Base-by-base conservation (phyloP, 1,140 invertebrate genomes). In the Drosophila pallidifrons region DNA sequence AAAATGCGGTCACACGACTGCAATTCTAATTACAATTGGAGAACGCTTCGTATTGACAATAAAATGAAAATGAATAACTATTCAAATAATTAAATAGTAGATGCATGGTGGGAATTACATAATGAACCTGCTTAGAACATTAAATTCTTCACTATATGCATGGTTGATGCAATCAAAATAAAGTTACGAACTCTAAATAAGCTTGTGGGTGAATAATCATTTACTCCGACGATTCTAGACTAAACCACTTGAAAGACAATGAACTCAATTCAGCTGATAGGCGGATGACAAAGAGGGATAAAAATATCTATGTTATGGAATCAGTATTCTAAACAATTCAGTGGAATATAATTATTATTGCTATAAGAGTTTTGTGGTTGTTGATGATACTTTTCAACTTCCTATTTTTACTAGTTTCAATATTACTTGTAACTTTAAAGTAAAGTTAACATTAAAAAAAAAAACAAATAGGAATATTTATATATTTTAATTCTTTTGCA, bases 21-120 rank as follows among this genome's bases (percentile, higher is more conserved):
- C 72, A 38, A 58, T 70, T 75, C 66, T 70, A 75, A 75, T 75
- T 75, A 75, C 70, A 75, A 70, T 70, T 75, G 51, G 63, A 51
- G 28, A 63, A 63, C 72, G 46, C 45, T 49, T 35, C 61, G 52
- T 57, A 74, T 59, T 35, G 64, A 51, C 64, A 55, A 43, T 63
- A 57, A 70, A 70, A 58, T 63, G 13, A 28, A 63, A 75, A 63
- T 75, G 52, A 69, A 70, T 70, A 70, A 70, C 66, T 64, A 63
- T 75, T 57, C 8, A 63, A 75, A 75, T 58, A 32, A 32, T 49
- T 38, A 38, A 64, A 5, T 32, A 69, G 45, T 30, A 49, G 47
- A 54, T 70, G 32, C 35, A 7, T 28, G 10, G 49, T 57, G 41
- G 60, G 59, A 71, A 65, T 65, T 49, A 46, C 43, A 46, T 49